A percentile compares a stretch with the other conserved stretches of the same genome.
phyloP scores from a whole-genome alignment of 64 coral and sea anemone species.

The Acropora tenuis region DNA sequence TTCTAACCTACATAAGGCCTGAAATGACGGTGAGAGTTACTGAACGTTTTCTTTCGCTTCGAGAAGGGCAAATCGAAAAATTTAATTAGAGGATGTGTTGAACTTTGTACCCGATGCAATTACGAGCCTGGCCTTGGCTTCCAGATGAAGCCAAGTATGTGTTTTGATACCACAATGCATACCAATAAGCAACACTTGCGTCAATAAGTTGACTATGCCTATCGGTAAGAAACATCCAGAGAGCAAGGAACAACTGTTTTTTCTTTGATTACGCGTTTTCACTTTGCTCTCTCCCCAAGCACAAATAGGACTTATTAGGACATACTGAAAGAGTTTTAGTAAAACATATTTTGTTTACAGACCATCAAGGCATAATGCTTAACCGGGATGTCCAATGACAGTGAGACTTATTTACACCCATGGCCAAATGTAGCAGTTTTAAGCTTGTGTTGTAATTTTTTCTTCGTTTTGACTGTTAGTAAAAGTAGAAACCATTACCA shows the following conservation, averaged over 20 bases:
- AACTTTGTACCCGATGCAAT: conserved; percentile 22
- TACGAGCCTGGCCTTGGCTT: conserved; percentile 29
- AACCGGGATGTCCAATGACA: no score
- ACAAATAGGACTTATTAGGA: no score
- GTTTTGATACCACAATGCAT: background rate
- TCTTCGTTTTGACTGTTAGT: no score
- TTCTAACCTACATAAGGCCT: no score
- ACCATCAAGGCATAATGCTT: no score
- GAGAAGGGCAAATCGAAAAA: conserved; percentile 12
- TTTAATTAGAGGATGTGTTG: background rate
- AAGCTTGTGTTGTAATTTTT: no score
- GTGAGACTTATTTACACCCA: no score
- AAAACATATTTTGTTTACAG: no score
- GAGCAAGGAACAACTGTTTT: background rate
- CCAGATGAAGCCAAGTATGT: background rate
- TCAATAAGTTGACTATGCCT: conserved; percentile 24
- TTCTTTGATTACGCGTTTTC: conserved; percentile 20
- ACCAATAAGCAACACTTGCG: conserved; percentile 32
- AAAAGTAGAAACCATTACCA: no score
- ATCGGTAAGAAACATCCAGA: background rate
- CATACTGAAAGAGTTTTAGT: no score
- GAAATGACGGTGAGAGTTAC: no score
- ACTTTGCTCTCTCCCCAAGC: background rate
- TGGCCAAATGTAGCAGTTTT: no score
- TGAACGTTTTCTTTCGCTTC: background rate